phyloP scores from a whole-genome alignment of 2,113 vertebrate genomes.

The Tragulus kanchil region DNA sequence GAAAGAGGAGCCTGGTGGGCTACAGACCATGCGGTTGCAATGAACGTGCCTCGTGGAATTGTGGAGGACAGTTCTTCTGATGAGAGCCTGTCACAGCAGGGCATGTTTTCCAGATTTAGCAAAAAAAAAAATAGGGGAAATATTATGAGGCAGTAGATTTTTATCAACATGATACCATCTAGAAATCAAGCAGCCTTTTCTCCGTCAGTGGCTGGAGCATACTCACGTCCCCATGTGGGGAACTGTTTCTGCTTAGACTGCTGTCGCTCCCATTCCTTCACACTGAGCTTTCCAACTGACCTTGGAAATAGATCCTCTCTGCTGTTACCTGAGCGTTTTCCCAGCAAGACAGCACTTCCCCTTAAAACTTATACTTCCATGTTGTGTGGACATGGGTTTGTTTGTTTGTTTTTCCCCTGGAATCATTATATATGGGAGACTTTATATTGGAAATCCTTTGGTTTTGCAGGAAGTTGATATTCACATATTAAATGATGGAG shows the following conservation, averaged over 20 bases:
- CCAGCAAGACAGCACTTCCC: not conserved
- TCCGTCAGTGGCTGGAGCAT: not conserved
- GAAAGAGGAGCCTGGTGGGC: no score
- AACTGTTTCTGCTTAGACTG: not conserved
- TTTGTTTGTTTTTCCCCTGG: not conserved
- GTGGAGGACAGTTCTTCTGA: not conserved
- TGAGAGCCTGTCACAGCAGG: not conserved
- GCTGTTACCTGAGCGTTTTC: not conserved
- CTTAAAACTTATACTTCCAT: not conserved
- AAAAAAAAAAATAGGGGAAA: conserved; percentile 6
- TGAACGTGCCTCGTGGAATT: not conserved
- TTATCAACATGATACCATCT: conserved; percentile 8
- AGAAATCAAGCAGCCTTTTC: conserved; percentile 37
- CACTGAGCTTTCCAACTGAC: not conserved
- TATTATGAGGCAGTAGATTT: conserved; percentile 46
- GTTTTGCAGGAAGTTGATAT: not conserved
- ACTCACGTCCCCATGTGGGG: not conserved
- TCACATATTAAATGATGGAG: not conserved
- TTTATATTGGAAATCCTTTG: not conserved
- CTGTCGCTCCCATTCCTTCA: not conserved
- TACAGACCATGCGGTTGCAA: no score
- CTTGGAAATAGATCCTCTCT: not conserved
- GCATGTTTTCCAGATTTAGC: conserved; percentile 45
- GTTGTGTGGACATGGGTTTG: not conserved
- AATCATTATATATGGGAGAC: not conserved